These are phyloP conservation scores for Halcyon badia DNA, from an alignment of 2,797 vertebrate genomes.

Conservation along the genomic window DNA sequence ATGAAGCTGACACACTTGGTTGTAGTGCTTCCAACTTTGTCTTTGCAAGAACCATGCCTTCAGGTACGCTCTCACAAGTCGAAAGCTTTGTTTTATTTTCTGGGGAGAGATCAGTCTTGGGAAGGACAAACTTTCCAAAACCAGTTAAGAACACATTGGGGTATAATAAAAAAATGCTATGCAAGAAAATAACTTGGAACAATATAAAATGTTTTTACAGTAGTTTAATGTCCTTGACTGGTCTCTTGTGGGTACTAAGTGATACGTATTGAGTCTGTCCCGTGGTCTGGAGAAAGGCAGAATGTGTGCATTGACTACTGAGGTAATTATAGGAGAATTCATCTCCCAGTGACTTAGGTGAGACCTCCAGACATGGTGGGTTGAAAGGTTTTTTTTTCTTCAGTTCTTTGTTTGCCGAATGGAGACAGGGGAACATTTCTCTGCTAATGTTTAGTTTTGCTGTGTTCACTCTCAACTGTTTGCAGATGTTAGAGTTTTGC, in stretches of 20 bases:
- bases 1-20: constrained; percentile 87
- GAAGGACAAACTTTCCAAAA: not conserved
- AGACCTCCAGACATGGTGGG: not conserved
- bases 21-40: constrained; percentile 96
- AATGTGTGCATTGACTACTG: not conserved
- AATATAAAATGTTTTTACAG: not conserved
- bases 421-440: not conserved
- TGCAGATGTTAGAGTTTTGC: constrained; percentile 52
- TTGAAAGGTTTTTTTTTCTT: not conserved
- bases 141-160: rapidly evolving
- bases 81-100: not conserved
- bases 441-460: constrained; percentile 38
- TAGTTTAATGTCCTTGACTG: not conserved
- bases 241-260: not conserved
- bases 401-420: not conserved
- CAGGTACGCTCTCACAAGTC: constrained; percentile 80
- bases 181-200: not conserved
- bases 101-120: not conserved
- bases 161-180: rapidly evolving
- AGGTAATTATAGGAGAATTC: not conserved
- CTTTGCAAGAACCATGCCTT: constrained; percentile 95
- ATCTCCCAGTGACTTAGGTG: not conserved
- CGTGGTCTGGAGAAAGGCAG: not conserved
- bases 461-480: constrained; percentile 7
- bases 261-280: not conserved